Percentiles rank a stretch among this genome's conserved stretches.
Evolutionary conservation across 2,888 invertebrate genomes (phyloP).

Genomic region (Trichogramma evanescens): DNA sequence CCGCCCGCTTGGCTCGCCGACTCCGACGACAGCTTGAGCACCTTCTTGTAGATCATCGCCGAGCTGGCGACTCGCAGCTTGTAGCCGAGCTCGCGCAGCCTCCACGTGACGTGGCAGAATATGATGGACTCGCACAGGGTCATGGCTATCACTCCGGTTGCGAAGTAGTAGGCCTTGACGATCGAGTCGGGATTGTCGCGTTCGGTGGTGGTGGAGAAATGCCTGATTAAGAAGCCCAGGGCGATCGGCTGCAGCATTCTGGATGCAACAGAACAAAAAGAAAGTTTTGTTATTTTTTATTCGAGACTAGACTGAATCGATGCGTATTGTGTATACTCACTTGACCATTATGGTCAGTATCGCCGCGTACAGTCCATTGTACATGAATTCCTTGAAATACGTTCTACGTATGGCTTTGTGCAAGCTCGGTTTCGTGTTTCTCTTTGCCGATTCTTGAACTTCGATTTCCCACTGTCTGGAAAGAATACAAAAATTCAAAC

Average conservation of each 20-base stretch:
- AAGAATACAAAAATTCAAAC: neutral
- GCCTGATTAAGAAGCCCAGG: conserved; percentile 58
- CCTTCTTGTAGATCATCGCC: conserved; percentile 76
- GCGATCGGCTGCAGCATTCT: conserved; percentile 59
- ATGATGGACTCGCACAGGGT: conserved; percentile 56
- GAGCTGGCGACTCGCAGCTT: conserved; percentile 69
- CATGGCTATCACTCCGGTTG: conserved; percentile 55
- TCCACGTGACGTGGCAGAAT: conserved; percentile 58
- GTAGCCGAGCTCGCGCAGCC: conserved; percentile 65
- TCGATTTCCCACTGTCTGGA: conserved; percentile 57
- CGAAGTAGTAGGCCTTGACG: conserved; percentile 57
- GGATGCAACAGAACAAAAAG: conserved; percentile 34
- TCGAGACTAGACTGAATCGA: neutral
- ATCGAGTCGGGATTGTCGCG: conserved; percentile 33
- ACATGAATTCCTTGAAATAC: conserved; percentile 56
- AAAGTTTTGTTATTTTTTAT: neutral
- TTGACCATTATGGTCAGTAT: conserved; percentile 55
- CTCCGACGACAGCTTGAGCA: conserved; percentile 49
- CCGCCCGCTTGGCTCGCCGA: conserved; percentile 42
- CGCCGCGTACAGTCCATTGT: conserved; percentile 55
- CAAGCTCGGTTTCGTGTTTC: conserved; percentile 54
- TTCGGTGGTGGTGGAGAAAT: conserved; percentile 52
- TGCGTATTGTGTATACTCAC: conserved; percentile 35
- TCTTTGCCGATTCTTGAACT: conserved; percentile 47
- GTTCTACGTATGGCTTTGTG: conserved; percentile 55